Base-by-base conservation (phyloP, 2,888 invertebrate genomes). In the Cabera pusaria region DNA sequence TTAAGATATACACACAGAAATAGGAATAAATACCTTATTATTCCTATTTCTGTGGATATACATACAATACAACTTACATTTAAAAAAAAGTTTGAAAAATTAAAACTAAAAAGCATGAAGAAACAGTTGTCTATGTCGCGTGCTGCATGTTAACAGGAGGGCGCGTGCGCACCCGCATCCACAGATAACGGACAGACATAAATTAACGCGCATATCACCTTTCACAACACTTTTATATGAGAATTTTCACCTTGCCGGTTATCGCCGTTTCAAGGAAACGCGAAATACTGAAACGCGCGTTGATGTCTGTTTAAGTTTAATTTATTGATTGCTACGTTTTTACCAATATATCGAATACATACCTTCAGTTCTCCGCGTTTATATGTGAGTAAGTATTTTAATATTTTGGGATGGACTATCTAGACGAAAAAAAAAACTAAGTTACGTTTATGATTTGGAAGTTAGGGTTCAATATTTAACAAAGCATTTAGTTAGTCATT, bases 151-250 rank as follows among this genome's bases (percentile, higher is more conserved):
- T 66, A 81, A 81, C 60, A 55, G 42, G 23, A 32, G 49, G 29
- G 58, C 79, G 78, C 83, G 70, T 77, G 75, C 82, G 81, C 84
- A 66, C 86, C 84, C 86, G 85, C 86, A 84, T 86, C 59, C 56
- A 43, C 50, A 64, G 87, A 86, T 87, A 87, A 87, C 86, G 79
- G 72, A 64, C 74, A 65, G 55, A 69, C 67, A 86, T 87, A 87
- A 86, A 87, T 87, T 87, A 79, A 60, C 69, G 63, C 73, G 72
- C 71, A 70, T 72, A 66, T 64, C 66, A 69, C 84, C 84, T 87
- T 87, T 82, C 85, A 85, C 85, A 81, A 79, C 64, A 62, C 58
- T 66, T 60, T 69, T 64, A 68, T 72, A 57, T 57, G 64, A 72
- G 66, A 73, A 66, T 80, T 83, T 83, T 82, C 84, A 85, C 84